Evolutionary conservation across 2,797 vertebrate species (phyloP).

Genomic region (Acropternis orthonyx): DNA sequence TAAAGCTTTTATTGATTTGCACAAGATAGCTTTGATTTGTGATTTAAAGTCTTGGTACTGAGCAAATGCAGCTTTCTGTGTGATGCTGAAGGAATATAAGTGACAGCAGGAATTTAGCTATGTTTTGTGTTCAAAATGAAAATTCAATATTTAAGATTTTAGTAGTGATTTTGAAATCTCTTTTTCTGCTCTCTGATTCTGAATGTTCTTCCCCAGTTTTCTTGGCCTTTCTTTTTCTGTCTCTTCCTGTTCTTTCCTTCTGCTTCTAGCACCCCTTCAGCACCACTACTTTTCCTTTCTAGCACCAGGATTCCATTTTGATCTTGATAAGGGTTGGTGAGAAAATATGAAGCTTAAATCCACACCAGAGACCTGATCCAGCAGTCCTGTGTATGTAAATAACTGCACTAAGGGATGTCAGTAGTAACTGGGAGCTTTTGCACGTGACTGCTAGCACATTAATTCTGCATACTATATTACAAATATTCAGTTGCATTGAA

Average conservation of each 20-base stretch:
- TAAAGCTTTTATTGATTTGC: conserved; percentile 54
- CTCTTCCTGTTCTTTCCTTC: not conserved
- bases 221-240: not conserved
- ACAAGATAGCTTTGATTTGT: conserved; percentile 16
- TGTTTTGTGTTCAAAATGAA: conserved; percentile 15
- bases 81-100: not conserved
- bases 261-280: not conserved
- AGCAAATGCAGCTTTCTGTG: not conserved
- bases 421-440: conserved; percentile 6
- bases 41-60: conserved; percentile 2
- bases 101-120: not conserved
- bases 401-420: not conserved
- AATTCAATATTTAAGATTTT: not conserved
- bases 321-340: not conserved
- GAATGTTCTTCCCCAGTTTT: not conserved
- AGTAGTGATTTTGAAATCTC: not conserved
- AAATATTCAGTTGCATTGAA: not conserved
- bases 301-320: not conserved
- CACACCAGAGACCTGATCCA: not conserved
- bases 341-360: conserved; percentile 19
- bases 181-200: not conserved
- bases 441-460: not conserved
- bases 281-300: not conserved
- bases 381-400: not conserved
- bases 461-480: conserved; percentile 19